These are phyloP conservation scores for Amitus sp. DNA, from an alignment of 2,888 invertebrate species.

Conservation along the genomic window DNA sequence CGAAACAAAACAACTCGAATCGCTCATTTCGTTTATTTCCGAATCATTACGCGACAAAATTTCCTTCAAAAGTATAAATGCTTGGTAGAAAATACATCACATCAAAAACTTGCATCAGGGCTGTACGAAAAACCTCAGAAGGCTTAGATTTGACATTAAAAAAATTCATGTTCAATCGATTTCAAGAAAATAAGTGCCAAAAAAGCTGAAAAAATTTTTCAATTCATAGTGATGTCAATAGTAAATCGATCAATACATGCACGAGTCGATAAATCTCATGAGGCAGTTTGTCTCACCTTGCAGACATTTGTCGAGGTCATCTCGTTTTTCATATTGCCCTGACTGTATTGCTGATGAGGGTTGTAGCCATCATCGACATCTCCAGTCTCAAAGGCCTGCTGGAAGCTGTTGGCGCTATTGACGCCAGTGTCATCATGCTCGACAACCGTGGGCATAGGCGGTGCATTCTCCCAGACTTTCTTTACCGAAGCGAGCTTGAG, in stretches of 20 bases:
- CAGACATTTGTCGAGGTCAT: conserved; percentile 78
- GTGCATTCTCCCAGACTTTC: conserved; percentile 80
- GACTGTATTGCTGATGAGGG: conserved; percentile 69
- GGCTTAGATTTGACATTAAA: no score
- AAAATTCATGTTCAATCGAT: no score
- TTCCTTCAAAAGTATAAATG: neutral
- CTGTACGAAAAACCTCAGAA: no score
- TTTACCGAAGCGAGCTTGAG: conserved; percentile 95
- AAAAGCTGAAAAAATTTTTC: conserved; percentile 21
- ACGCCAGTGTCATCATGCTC: conserved; percentile 70
- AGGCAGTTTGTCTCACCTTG: conserved; percentile 68
- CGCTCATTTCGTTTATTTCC: neutral
- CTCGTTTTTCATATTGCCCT: conserved; percentile 66
- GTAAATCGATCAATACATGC: conserved; percentile 35
- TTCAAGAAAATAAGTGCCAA: conserved; percentile 1
- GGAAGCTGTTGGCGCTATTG: conserved; percentile 59
- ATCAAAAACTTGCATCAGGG: neutral
- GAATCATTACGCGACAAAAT: neutral
- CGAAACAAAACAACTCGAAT: neutral
- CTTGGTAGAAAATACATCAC: neutral
- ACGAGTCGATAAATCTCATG: conserved; percentile 15
- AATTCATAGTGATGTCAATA: conserved; percentile 56
- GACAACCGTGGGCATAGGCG: conserved; percentile 75
- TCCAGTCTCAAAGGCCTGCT: conserved; percentile 64
- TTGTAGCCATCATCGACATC: conserved; percentile 69